phyloP scores from a whole-genome alignment of 2,797 vertebrate species.

The Neostethus bicornis region DNA sequence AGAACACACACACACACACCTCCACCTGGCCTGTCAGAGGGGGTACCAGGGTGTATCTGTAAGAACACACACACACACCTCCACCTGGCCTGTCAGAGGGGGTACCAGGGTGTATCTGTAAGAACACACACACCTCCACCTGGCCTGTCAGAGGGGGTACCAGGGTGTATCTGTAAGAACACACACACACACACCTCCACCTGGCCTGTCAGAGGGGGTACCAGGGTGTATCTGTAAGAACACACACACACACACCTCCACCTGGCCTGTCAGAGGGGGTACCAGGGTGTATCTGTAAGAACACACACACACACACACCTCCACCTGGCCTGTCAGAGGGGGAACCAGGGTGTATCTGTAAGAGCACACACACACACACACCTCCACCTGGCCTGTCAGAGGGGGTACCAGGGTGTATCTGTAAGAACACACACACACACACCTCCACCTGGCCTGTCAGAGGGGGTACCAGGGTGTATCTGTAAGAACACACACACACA shows the following conservation, averaged over 20 bases:
- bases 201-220: conserved; percentile 93
- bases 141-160: conserved; percentile 93
- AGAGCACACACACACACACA: conserved; percentile 86
- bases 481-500: conserved; percentile 82
- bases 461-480: conserved; percentile 93
- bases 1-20: conserved; percentile 88
- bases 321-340: conserved; percentile 93
- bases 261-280: conserved; percentile 92
- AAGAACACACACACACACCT: conserved; percentile 81
- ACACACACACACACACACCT: conserved; percentile 88
- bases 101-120: conserved; percentile 93
- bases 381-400: conserved; percentile 93
- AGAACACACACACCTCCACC: conserved; percentile 92
- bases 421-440: conserved; percentile 89
- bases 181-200: conserved; percentile 91
- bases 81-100: conserved; percentile 93
- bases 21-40: conserved; percentile 94
- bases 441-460: conserved; percentile 94
- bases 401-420: conserved; percentile 92
- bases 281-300: conserved; percentile 91
- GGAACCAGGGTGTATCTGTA: conserved; percentile 93
- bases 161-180: conserved; percentile 92
- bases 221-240: conserved; percentile 90
- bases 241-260: conserved; percentile 92
- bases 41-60: conserved; percentile 95